Percentiles rank a stretch among this genome's conserved stretches.
These are phyloP conservation scores for Saccostrea glomerata DNA, from an alignment of 1,140 invertebrate genomes.

Conservation along the genomic window DNA sequence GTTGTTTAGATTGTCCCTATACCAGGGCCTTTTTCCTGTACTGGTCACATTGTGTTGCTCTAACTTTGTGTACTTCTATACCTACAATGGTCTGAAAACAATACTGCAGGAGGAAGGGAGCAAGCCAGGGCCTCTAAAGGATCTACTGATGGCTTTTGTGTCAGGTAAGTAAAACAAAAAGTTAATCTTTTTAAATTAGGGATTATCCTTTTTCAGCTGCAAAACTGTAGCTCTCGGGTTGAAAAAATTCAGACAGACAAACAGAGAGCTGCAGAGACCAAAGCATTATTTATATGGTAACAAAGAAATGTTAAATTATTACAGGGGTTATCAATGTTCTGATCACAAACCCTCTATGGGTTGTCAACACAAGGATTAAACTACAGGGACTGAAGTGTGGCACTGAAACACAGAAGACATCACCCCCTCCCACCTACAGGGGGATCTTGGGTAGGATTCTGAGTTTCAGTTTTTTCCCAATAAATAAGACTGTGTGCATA, in stretches of 20 bases:
- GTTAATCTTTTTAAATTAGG: no score
- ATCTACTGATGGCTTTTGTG: constrained; percentile 88
- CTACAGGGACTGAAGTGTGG: constrained; percentile 82
- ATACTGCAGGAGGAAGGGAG: constrained; percentile 75
- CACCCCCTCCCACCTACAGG: constrained; percentile 75
- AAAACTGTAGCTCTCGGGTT: no score
- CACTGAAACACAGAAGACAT: constrained; percentile 64
- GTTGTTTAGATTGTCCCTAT: constrained; percentile 83
- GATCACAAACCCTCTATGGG: constrained; percentile 92
- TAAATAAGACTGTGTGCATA: no score
- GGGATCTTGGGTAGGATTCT: constrained; percentile 80
- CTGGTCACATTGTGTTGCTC: constrained; percentile 90
- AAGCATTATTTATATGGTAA: no score
- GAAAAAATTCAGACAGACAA: no score
- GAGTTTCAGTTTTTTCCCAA: neutral
- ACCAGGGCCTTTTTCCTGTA: constrained; percentile 90
- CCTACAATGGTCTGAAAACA: constrained; percentile 90
- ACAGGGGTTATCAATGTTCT: constrained; percentile 89
- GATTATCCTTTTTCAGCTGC: no score
- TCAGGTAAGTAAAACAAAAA: constrained; percentile 82
- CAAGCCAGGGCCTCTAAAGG: constrained; percentile 84
- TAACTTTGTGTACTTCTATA: constrained; percentile 96
- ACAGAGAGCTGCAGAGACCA: no score
- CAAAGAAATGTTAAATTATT: constrained; percentile 50
- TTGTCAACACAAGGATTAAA: constrained; percentile 92